Percentiles rank a stretch among this genome's conserved stretches.
These are phyloP conservation scores for Rallus limicola DNA, from an alignment of 2,113 vertebrate species.

Conservation along the genomic window DNA sequence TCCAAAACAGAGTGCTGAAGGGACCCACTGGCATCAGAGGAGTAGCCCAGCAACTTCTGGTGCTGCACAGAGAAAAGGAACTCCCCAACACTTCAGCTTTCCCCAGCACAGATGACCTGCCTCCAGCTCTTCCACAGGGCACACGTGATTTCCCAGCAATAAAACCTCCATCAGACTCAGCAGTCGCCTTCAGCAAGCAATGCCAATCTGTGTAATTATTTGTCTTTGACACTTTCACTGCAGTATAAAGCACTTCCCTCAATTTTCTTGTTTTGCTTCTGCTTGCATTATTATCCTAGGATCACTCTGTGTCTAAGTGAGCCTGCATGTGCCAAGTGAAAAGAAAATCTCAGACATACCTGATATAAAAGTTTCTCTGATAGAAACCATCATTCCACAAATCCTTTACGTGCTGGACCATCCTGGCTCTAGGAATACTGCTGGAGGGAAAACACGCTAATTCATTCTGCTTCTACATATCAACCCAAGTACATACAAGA, in stretches of 20 bases:
- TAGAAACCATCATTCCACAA: background rate
- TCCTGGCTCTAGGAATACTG: background rate
- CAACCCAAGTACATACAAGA: fast-evolving
- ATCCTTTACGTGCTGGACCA: background rate
- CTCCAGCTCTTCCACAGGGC: background rate
- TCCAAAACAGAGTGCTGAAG: background rate
- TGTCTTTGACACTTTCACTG: constrained; percentile 20
- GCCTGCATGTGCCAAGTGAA: background rate
- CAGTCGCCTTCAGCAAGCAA: background rate
- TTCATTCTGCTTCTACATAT: background rate
- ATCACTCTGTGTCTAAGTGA: constrained; percentile 14
- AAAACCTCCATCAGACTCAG: background rate
- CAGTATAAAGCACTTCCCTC: constrained; percentile 53
- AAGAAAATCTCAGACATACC: background rate
- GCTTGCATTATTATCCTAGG: background rate
- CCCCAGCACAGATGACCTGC: background rate
- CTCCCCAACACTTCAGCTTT: background rate
- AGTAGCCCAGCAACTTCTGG: background rate
- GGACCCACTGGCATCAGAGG: background rate
- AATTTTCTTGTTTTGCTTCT: constrained; percentile 13
- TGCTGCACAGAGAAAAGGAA: background rate
- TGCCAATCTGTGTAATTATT: constrained; percentile 45
- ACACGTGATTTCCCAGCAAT: background rate
- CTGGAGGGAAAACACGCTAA: background rate
- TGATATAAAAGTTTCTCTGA: background rate